Base-by-base conservation (phyloP, 2,113 vertebrate species). In the Calidris pugnax region DNA sequence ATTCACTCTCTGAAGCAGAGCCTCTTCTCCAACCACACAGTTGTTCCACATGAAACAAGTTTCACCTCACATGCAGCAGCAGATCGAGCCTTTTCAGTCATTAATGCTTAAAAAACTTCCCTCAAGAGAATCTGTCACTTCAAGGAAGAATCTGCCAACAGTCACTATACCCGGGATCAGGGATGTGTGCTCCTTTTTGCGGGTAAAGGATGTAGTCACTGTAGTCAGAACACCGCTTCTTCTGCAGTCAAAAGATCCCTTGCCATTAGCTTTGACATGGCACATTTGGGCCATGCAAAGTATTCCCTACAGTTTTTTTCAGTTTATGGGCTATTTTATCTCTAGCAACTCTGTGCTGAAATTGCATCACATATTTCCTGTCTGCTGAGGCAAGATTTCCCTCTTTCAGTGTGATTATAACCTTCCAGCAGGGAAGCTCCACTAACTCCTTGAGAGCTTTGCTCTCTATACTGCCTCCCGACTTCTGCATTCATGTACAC, bases 361-460 rank as follows among this genome's bases (percentile, higher is more conserved):
- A 95, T 89, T 91, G 74, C 85, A 91, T 89, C 95, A 79, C 91
- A 47, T 71, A 92, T 87, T 95, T 96, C 63, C 91, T 87, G 77
- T 92, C 89, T 92, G 84, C 81, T 55, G n/a, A 95, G 89, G 71
- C 86, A 89, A 90, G 80, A 83, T 83, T 93, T 82, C 77, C 84
- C 92, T 85, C 92, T 91, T 95, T 85, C 89, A 87, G n/a, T 33
- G 57, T 7, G 55, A 94, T 87, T 89, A 89, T 76, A 95, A 87
- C 92, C 88, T 93, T 97, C 84, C 80, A 95, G 86, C 92, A 91
- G 88, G 87, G 94, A 95, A 92, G 77, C 91, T 95, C 84, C 75
- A 83, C 86, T 91, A 89, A 59, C 48, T 87, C 90, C 89, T 89
- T 72, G 75, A 95, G 89, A 95, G 94, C 84, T 89, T 91, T 87